Evolutionary conservation across 2,797 vertebrate genomes (phyloP).

Genomic region (Argya squamiceps): DNA sequence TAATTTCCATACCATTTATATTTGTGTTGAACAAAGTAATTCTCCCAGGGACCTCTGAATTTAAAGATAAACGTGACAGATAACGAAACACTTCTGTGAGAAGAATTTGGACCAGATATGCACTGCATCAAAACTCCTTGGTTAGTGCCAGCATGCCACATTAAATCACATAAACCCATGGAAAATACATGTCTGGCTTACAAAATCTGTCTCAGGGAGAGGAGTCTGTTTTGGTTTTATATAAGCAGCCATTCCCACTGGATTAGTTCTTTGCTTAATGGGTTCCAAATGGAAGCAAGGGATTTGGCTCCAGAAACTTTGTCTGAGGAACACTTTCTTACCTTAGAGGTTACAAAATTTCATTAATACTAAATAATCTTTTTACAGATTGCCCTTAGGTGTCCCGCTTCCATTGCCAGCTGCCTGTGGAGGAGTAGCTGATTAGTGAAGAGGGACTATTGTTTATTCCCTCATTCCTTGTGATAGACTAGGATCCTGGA

Average conservation of each 20-base stretch:
- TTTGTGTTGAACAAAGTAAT: neutral
- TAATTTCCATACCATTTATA: neutral
- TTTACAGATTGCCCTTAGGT: neutral
- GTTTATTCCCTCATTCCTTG: neutral
- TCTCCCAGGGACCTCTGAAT: neutral
- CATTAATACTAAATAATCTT: conserved; percentile 9
- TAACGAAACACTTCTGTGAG: neutral
- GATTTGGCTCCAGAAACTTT: neutral
- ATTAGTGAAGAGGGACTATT: neutral
- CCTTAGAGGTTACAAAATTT: neutral
- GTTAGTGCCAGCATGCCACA: neutral
- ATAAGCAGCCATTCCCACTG: neutral
- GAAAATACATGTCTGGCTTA: neutral
- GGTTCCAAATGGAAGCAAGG: neutral
- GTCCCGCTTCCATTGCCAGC: neutral
- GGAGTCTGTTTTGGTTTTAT: neutral
- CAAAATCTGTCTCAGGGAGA: neutral
- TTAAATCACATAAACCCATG: neutral
- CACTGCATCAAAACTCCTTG: neutral
- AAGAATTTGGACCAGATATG: neutral
- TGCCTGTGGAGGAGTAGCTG: neutral
- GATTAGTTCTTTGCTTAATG: conserved; percentile 11
- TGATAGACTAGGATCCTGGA: neutral
- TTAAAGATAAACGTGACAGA: neutral
- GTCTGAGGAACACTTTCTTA: neutral